Base-by-base conservation (phyloP, 2,797 vertebrate genomes). In the Hypotaenidia philippensis region DNA sequence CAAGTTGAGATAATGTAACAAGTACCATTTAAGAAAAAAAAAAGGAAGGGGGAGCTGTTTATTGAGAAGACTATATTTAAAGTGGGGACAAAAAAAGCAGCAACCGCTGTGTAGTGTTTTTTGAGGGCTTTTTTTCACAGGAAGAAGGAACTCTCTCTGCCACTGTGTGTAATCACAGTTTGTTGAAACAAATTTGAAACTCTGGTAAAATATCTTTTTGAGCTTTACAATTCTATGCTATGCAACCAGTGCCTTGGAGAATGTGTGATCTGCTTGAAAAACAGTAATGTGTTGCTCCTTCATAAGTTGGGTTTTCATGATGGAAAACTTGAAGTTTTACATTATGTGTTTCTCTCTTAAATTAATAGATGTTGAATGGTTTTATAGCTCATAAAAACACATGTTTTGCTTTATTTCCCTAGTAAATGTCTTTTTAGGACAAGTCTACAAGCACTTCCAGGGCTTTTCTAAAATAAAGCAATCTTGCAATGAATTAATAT, bases 1-100 rank as follows among this genome's bases (percentile, higher is more conserved):
- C 45, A 90, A 92, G 71, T 92, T 52, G 53, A 63, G 20, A 90
- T 94, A 95, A 68, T 81, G 53, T 89, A 94, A 80, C 90, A 96
- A 90, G 63, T 79, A n/a, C 23, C 25, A 78, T 70, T 32, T 1
- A 17, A 91, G 97, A 96, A 64, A 36, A 36, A 36, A 36, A 31
- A 53, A 18, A 29, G 15, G 18, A 13, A 13, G 4, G 0, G 8
- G 32, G 4, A 56, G n/a, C 20, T 41, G 44, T 61, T 89, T 25
- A 21, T 29, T 96, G 49, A 71, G 69, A 96, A 89, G 56, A 76
- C 34, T 53, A 45, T 47, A 52, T 87, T 22, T 47, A 47, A 83
- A 87, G 44, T 65, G 41, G 59, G 66, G 59, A 76, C 29, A 77
- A 61, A 94, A 44, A 87, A 57, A 61, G 10, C 41, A 87, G 23